Evolutionary conservation across 92 coral and sea anemone genomes (phyloP).

Genomic region (Desmophyllum pertusum): DNA sequence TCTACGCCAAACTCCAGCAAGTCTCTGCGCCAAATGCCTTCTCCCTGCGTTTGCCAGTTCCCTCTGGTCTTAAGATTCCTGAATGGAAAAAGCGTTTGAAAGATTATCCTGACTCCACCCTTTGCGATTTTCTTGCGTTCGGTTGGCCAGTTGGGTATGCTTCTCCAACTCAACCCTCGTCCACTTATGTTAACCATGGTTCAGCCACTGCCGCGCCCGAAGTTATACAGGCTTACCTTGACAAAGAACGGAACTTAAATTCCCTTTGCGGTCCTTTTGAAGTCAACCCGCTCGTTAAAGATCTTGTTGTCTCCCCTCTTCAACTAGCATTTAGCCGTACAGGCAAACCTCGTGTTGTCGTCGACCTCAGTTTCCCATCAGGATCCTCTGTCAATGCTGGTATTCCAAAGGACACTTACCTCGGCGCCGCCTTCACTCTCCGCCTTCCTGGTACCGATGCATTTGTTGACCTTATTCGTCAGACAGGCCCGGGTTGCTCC

Average conservation of each 20-base stretch:
- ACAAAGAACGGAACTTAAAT: neutral
- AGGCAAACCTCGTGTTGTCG: too few relatives aligned
- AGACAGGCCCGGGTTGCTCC: too few relatives aligned
- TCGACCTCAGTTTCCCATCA: neutral
- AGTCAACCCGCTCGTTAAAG: neutral
- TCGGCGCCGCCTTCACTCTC: neutral
- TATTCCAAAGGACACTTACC: neutral
- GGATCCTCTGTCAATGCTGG: neutral
- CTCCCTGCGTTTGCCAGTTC: conserved; percentile 24
- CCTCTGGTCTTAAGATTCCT: conserved; percentile 36
- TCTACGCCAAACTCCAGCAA: conserved; percentile 26
- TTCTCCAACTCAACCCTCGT: too few relatives aligned
- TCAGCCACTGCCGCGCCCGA: neutral
- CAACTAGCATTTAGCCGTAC: too few relatives aligned
- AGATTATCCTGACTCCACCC: conserved; percentile 24
- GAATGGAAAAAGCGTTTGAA: conserved; percentile 12
- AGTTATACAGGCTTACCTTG: neutral
- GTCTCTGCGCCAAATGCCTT: conserved; percentile 20
- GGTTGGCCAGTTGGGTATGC: conserved; percentile 35
- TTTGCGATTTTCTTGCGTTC: conserved; percentile 41
- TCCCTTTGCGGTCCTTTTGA: conserved; percentile 5
- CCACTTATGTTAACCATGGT: neutral
- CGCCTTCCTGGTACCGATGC: neutral
- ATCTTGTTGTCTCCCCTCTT: too few relatives aligned
- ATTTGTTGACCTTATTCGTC: too few relatives aligned